Evolutionary conservation across 1,140 invertebrate species (phyloP).

Genomic region (Aphelinus certus): DNA sequence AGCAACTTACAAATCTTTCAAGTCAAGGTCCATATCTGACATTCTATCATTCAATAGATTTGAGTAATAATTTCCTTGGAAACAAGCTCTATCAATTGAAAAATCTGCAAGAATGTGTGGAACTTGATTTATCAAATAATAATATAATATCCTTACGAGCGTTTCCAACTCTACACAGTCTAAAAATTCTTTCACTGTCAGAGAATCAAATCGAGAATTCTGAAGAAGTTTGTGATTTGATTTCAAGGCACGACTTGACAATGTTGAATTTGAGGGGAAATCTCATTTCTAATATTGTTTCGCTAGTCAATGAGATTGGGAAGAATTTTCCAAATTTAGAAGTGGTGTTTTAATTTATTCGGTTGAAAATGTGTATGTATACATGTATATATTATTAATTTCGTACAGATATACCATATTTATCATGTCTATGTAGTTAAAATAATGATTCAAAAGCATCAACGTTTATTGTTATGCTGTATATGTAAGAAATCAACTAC

Average conservation of each 20-base stretch:
- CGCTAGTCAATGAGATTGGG: constrained; percentile 32
- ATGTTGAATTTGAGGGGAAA: constrained; percentile 57
- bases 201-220: constrained; percentile 52
- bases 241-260: constrained; percentile 50
- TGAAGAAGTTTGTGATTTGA: constrained; percentile 55
- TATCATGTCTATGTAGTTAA: background rate
- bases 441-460: background rate
- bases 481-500: background rate
- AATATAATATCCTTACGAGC: constrained; percentile 48
- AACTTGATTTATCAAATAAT: constrained; percentile 57
- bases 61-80: constrained; percentile 53
- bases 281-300: constrained; percentile 45
- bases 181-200: constrained; percentile 53
- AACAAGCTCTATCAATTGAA: constrained; percentile 56
- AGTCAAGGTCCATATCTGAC: constrained; percentile 65
- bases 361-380: background rate
- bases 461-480: background rate
- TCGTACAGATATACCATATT: background rate
- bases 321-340: constrained; percentile 39
- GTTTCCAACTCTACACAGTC: constrained; percentile 54
- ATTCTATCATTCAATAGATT: constrained; percentile 60
- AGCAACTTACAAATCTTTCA: constrained; percentile 61
- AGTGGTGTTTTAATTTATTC: constrained; percentile 42
- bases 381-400: background rate
- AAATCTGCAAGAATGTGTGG: constrained; percentile 56